phyloP scores from a whole-genome alignment of 2,113 vertebrate species.

The Puntigrus tetrazona region DNA sequence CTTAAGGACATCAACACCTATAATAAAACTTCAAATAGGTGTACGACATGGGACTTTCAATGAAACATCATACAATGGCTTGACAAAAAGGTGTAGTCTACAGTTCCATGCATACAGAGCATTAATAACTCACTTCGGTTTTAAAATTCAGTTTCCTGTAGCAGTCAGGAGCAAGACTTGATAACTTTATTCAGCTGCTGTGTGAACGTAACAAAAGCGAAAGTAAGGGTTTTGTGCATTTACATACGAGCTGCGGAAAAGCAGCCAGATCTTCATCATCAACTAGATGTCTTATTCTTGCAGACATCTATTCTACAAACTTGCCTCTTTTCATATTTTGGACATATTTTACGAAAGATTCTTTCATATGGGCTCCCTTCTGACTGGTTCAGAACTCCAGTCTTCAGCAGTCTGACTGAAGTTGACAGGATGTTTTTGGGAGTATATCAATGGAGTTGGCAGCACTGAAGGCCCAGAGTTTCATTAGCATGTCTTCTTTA shows the following conservation, averaged over 20 bases:
- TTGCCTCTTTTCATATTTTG: constrained; percentile 19
- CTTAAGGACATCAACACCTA: no score
- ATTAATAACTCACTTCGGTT: background rate
- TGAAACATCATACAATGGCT: background rate
- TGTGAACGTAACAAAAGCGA: background rate
- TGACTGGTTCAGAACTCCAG: constrained; percentile 25
- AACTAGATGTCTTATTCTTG: background rate
- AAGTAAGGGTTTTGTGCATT: background rate
- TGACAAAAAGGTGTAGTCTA: background rate
- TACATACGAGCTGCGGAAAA: background rate
- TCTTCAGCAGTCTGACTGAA: background rate
- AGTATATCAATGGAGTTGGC: constrained; percentile 24
- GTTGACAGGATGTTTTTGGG: constrained; percentile 28
- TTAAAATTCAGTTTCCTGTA: background rate
- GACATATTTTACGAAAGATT: constrained; percentile 18
- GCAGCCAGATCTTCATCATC: background rate
- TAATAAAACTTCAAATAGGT: no score
- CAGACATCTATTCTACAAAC: constrained; percentile 31
- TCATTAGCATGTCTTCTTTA: constrained; percentile 15
- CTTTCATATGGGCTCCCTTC: constrained; percentile 1
- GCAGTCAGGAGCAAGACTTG: background rate
- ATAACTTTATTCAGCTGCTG: background rate
- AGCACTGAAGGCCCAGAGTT: background rate
- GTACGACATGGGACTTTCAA: no score
- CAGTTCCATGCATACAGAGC: background rate